phyloP scores from a whole-genome alignment of 1,140 invertebrate species.

The Zaprionus camerounensis region DNA sequence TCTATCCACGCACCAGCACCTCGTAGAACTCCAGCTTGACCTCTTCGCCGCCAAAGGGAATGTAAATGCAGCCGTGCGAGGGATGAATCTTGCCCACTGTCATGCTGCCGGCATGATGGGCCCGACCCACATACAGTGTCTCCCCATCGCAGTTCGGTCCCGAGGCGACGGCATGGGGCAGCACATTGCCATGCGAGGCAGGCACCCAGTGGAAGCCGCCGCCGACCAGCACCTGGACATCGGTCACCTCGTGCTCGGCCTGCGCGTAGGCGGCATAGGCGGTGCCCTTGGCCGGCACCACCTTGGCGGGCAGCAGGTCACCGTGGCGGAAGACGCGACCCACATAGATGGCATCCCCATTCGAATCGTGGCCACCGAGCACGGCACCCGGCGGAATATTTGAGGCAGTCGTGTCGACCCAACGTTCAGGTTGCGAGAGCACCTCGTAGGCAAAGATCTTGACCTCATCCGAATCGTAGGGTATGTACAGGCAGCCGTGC shows the following conservation, averaged over 20 bases:
- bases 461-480: slow-evolving; percentile 88
- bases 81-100: slow-evolving; percentile 87
- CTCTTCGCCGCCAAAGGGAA: slow-evolving; percentile 88
- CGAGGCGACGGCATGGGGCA: slow-evolving; percentile 86
- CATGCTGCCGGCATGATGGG: slow-evolving; percentile 85
- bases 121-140: slow-evolving; percentile 87
- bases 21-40: slow-evolving; percentile 86
- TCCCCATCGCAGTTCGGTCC: slow-evolving; percentile 87
- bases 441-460: slow-evolving; percentile 70
- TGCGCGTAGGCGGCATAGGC: slow-evolving; percentile 84
- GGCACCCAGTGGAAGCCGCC: slow-evolving; percentile 85
- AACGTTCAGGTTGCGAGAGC: slow-evolving; percentile 58
- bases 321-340: slow-evolving; percentile 83
- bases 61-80: slow-evolving; percentile 87
- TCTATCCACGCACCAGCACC: slow-evolving; percentile 74
- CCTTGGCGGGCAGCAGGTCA: slow-evolving; percentile 84
- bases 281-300: slow-evolving; percentile 78
- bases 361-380: slow-evolving; percentile 84
- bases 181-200: slow-evolving; percentile 85
- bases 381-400: slow-evolving; percentile 80
- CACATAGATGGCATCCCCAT: slow-evolving; percentile 84
- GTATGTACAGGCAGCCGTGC: slow-evolving; percentile 89
- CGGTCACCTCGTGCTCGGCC: slow-evolving; percentile 84
- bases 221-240: slow-evolving; percentile 84
- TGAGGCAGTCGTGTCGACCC: slow-evolving; percentile 58